Base-by-base conservation (phyloP, 2,113 vertebrate species). In the Hippoglossus stenolepis region DNA sequence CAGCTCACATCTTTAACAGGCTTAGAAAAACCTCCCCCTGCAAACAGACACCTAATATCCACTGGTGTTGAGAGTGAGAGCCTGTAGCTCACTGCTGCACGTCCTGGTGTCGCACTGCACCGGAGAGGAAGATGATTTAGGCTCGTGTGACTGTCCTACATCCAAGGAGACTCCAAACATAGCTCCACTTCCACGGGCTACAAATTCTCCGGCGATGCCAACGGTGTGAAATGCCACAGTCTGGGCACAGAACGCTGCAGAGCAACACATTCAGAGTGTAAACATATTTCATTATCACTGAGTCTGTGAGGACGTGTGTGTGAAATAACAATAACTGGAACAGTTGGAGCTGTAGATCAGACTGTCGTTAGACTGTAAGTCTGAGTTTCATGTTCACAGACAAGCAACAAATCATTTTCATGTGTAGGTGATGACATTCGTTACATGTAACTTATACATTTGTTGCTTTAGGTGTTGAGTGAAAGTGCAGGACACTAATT, bases 91-190 rank as follows among this genome's bases (percentile, higher is more conserved):
- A 38, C 35, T 2, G 35, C 35, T 38, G 35, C 35, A 38, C 17
- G 14, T 53, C 51, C 38, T 40, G 38, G 38, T 53, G 51, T n/a
- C 18, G 5, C 5, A 2, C n/a, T 54, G 18, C 53, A n/a, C n/a
- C 56, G 69, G 35, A 21, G 45, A 40, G 56, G 11, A 51, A 51
- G 75, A 70, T 2, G 62, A 56, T 9, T 17, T 67, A 57, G 20
- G 57, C 54, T 83, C 47, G 14, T 43, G 66, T 77, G 69, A 77
- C 65, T 40, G 75, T 49, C 74, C 73, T 31, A 68, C n/a, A 43
- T 78, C 35, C 78, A 83, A 64, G 68, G 72, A 63, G 73, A 75
- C 69, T 76, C 75, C 61, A 38, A 78, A 79, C 60, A 43, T 57
- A 56, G 79, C 64, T 77, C 31, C 9, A 17, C 58, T 20, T 63